phyloP scores from a whole-genome alignment of 2,113 vertebrate genomes.

The Pseudolaguvia tuberculata region DNA sequence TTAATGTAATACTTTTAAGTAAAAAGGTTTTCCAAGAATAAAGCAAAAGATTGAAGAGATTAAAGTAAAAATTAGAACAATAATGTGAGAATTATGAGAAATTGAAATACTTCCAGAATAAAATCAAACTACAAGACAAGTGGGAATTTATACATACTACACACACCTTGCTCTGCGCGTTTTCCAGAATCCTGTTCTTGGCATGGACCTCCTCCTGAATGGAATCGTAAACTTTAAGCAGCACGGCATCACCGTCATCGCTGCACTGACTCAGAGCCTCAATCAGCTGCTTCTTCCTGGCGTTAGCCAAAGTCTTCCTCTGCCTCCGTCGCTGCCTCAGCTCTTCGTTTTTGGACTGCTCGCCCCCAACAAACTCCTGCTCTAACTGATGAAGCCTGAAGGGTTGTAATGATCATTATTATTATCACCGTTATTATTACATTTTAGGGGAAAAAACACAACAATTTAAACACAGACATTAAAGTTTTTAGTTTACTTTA shows the following conservation, averaged over 20 bases:
- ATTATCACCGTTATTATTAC: too few species aligned
- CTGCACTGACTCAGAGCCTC: conserved; percentile 66
- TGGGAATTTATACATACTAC: neutral
- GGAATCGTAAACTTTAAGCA: conserved; percentile 78
- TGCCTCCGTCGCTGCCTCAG: conserved; percentile 71
- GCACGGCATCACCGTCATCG: conserved; percentile 72
- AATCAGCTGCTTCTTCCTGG: conserved; percentile 74
- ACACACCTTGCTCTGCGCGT: conserved; percentile 72
- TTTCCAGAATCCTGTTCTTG: conserved; percentile 77
- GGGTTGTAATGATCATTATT: too few species aligned
- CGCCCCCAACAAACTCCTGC: conserved; percentile 76
- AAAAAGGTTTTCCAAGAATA: too few species aligned
- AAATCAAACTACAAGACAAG: too few species aligned
- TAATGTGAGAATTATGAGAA: too few species aligned
- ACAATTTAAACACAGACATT: too few species aligned
- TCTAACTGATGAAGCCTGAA: conserved; percentile 82
- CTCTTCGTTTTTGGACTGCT: conserved; percentile 82
- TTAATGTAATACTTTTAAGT: neutral
- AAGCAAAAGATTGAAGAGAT: too few species aligned
- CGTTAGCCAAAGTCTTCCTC: conserved; percentile 69
- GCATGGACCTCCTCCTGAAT: conserved; percentile 82
- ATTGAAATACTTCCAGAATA: too few species aligned
- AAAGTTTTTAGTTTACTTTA: too few species aligned
- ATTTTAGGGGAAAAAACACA: too few species aligned
- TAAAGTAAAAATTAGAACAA: too few species aligned